Evolutionary conservation across 2,888 invertebrate genomes (phyloP), one percentile per base, ranked within the genome.

Genomic region (Muschampia plurimacula): DNA sequence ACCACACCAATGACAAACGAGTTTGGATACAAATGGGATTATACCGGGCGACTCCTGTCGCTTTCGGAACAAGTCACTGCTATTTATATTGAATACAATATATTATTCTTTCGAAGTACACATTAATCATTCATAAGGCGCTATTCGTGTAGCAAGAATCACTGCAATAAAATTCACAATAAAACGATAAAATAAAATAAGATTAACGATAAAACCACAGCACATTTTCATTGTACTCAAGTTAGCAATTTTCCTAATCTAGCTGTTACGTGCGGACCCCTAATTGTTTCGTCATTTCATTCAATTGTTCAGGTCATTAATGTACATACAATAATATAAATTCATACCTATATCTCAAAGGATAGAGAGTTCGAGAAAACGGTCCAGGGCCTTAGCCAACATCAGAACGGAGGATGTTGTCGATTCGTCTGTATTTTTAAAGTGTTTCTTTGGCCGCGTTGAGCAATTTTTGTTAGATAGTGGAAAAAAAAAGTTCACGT

Each of bases 201-300:
- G 22, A 22, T n/a, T 2, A 52, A 52, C 49, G 49, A 52, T 52
- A 52, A 52, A 52, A 52, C 49, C 49, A 52, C 49, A 52, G 2
- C 44, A 55, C 52, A 49, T 15, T 55, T 55, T 55, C 9, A 55
- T 55, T 55, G 15, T 55, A 55, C 22, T 55, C 52, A 8, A 9
- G 52, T 22, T 55, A 55, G 22, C 22, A 55, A 55, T 22, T 55
- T 22, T 55, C 52, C 52, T 55, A 55, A 55, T 55, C 15, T 55
- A 55, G 9, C 52, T 22, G 22, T 55, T 55, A 55, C 52, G 52
- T 55, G 52, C 52, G 52, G 52, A 22, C 7, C 22, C 9, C 52
- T 15, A 9, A 55, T 15, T 22, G 22, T 52, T 52, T 52, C 15
- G 12, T 6, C 46, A 49, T 13, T 49, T 49, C 8, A 49, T 49